Percentiles rank a stretch among this genome's conserved stretches.
Evolutionary conservation across 2,113 vertebrate species (phyloP).

Genomic region (Saiga tatarica): DNA sequence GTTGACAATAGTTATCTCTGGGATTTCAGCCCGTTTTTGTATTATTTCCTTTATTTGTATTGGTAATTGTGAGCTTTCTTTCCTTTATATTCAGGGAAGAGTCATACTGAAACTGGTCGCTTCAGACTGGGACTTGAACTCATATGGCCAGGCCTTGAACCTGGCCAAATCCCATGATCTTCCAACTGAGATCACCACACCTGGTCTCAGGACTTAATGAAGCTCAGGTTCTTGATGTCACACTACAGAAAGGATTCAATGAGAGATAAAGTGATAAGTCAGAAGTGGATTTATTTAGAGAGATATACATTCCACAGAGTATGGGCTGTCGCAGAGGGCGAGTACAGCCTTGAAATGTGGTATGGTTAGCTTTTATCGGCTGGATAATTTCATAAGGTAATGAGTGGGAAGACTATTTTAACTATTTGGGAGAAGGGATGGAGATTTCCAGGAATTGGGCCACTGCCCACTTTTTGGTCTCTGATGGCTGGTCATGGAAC

Average conservation of each 20-base stretch:
- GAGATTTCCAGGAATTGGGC: background rate
- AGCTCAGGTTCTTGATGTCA: background rate
- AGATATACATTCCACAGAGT: background rate
- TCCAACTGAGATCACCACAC: background rate
- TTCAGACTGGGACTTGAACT: background rate
- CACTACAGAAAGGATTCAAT: background rate
- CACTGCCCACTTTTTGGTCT: background rate
- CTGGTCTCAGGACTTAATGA: background rate
- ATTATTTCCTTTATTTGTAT: background rate
- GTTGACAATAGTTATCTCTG: background rate
- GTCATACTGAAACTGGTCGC: rapidly evolving
- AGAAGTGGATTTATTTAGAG: background rate
- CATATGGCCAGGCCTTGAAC: background rate
- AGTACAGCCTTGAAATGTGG: background rate
- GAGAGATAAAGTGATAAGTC: background rate
- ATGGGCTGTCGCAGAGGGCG: background rate
- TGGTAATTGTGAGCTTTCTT: background rate
- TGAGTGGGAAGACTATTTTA: background rate
- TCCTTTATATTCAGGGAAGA: background rate
- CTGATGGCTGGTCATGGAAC: background rate
- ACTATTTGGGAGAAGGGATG: background rate
- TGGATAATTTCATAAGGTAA: background rate
- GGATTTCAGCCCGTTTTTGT: background rate
- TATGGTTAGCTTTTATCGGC: background rate
- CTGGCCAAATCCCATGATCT: background rate